Conservation (phyloP, 1,140 invertebrate species). For the Whitmania pigra region DNA sequence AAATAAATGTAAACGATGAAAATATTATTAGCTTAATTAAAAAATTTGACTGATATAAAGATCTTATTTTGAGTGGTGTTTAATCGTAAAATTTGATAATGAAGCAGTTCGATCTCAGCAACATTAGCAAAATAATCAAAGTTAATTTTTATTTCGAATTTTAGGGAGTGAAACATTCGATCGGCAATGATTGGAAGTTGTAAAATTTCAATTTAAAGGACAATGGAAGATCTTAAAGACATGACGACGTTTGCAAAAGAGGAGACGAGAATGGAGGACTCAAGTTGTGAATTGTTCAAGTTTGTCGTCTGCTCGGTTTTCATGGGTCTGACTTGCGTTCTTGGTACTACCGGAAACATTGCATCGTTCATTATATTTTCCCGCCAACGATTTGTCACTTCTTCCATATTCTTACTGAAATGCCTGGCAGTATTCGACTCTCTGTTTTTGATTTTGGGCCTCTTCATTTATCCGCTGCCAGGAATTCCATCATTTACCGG, state of each 20-base stretch:
- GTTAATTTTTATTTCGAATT: too few species aligned
- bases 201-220: too few species aligned
- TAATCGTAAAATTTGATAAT: too few species aligned
- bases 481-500: constrained; percentile 14
- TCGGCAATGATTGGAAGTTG: too few species aligned
- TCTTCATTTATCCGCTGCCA: constrained; percentile 24
- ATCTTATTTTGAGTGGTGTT: too few species aligned
- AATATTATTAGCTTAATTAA: too few species aligned
- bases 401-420: constrained; percentile 23
- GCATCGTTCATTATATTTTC: constrained; percentile 21
- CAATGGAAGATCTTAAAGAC: too few species aligned
- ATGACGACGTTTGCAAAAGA: too few species aligned
- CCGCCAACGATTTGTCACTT: constrained; percentile 15
- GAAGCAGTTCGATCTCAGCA: background rate
- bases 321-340: constrained; percentile 21
- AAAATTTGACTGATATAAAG: too few species aligned
- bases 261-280: too few species aligned
- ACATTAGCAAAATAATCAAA: background rate
- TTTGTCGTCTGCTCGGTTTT: constrained; percentile 22
- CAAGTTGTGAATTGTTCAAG: constrained; percentile 15
- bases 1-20: too few species aligned
- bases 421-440: constrained; percentile 23
- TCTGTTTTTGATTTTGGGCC: constrained; percentile 17
- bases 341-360: constrained; percentile 23
- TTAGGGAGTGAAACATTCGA: too few species aligned